Base-by-base conservation (phyloP, 2,888 invertebrate species). In the Mongoloraphidia duomilia region DNA sequence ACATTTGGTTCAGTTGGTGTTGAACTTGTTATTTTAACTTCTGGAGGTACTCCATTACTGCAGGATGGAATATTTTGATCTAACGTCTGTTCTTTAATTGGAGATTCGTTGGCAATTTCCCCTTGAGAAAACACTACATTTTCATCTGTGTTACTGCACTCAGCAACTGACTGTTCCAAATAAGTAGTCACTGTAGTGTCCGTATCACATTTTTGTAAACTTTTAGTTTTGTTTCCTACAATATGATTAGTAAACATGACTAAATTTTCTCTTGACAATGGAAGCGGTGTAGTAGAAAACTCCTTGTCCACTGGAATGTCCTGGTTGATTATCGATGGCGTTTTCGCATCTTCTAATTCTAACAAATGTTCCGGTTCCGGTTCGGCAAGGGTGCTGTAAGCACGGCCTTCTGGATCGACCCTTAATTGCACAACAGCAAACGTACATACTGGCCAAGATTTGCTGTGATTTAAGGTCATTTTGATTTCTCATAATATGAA, bases 381-480 rank as follows among this genome's bases (percentile, higher is more conserved):
- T 43, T 59, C 62, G 47, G 61, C 58, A 35, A 65, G 57, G 17
- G 65, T 63, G 50, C 64, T 64, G 60, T 67, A 67, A 8, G 67
- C 63, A 42, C 63, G 60, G 11, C 67, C 67, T 41, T 63, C 62
- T 41, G 63, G 61, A 54, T 67, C 66, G 51, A 69, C 65, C 42
- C 65, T 59, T 40, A 69, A 56, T 56, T 69, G 67, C 5, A 69
- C 67, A 44, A 68, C 64, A 33, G 69, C 65, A 60, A 67, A 58
- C 17, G 67, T 65, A 51, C 59, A 63, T 49, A 67, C 64, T 9
- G 69, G 69, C 69, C 69, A 70, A 53, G 69, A 66, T 57, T 67
- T 69, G 62, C 69, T 69, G 62, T 67, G 66, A 59, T 66, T 67
- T 53, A 68, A 55, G 44, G 65, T 64, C 65, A 65, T 65, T 26